phyloP scores from a whole-genome alignment of 2,113 vertebrate genomes.

The Platanista minor region DNA sequence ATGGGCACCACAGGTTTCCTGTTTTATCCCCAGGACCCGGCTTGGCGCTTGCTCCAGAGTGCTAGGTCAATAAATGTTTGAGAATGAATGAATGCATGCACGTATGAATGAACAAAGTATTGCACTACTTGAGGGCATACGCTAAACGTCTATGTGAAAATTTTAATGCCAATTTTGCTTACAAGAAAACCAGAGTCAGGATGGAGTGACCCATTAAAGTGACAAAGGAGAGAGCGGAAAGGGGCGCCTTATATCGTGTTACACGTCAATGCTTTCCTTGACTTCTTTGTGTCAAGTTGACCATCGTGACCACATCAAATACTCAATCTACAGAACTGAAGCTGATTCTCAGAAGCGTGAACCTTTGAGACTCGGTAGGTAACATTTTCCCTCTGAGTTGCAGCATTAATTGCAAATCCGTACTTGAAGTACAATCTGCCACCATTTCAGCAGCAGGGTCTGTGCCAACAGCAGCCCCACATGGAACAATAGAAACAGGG shows the following conservation, averaged over 20 bases:
- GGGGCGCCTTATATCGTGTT: too few relatives aligned
- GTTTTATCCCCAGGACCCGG: not conserved
- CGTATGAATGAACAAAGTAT: not conserved
- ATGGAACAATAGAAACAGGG: not conserved
- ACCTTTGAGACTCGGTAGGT: not conserved
- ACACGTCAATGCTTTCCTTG: not conserved
- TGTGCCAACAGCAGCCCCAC: not conserved
- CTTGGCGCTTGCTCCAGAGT: not conserved
- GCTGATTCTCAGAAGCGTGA: not conserved
- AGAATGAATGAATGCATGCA: not conserved
- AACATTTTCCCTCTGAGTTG: not conserved
- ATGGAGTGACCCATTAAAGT: not conserved
- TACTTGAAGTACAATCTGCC: not conserved
- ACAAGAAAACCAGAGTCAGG: not conserved
- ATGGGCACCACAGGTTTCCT: not conserved
- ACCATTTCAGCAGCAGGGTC: not conserved
- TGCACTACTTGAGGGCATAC: not conserved
- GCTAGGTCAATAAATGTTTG: not conserved
- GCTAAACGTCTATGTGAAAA: not conserved
- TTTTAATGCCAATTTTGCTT: not conserved
- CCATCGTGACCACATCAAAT: not conserved
- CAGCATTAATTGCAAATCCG: not conserved
- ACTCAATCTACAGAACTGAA: not conserved
- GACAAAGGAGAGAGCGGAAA: not conserved
- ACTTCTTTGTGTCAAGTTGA: not conserved